A percentile compares a stretch with the other conserved stretches of the same genome.
Conservation (phyloP, 2,113 vertebrate species). For the Phaethornis superciliosus region DNA sequence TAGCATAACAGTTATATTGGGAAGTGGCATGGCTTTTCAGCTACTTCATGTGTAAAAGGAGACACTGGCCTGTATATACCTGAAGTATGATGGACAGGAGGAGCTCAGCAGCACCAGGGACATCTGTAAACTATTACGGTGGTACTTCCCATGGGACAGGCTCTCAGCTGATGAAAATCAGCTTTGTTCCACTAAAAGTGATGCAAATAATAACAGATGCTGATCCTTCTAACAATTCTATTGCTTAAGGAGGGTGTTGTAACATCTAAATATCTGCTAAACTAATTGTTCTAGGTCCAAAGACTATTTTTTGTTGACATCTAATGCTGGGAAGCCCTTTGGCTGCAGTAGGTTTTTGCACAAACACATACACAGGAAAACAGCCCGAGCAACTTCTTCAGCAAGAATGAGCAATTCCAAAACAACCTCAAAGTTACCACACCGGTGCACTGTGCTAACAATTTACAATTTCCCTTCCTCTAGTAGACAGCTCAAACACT, state of each 20-base stretch:
- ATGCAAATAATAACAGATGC: not conserved
- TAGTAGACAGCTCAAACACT: conserved; percentile 22
- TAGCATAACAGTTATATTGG: not conserved
- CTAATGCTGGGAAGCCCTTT: not conserved
- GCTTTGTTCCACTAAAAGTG: too few species aligned
- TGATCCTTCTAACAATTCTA: not conserved
- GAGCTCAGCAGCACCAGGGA: not conserved
- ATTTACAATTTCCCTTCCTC: conserved; percentile 18
- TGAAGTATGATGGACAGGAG: not conserved
- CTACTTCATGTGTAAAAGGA: not conserved
- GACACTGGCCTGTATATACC: not conserved
- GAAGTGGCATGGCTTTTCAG: not conserved
- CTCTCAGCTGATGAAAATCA: not conserved
- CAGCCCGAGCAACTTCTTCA: not conserved
- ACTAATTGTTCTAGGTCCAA: not conserved
- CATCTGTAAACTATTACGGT: not conserved
- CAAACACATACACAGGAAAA: not conserved
- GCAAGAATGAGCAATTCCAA: not conserved
- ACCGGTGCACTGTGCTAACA: not conserved
- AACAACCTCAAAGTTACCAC: not conserved
- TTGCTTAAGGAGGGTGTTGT: not conserved
- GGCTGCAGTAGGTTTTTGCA: not conserved
- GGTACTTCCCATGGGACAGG: not conserved
- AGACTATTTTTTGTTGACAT: not conserved
- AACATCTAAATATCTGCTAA: not conserved